Percentiles rank a stretch among this genome's conserved stretches.
phyloP scores from a whole-genome alignment of 2,113 vertebrate genomes.

The Illadopsis cleaveri region DNA sequence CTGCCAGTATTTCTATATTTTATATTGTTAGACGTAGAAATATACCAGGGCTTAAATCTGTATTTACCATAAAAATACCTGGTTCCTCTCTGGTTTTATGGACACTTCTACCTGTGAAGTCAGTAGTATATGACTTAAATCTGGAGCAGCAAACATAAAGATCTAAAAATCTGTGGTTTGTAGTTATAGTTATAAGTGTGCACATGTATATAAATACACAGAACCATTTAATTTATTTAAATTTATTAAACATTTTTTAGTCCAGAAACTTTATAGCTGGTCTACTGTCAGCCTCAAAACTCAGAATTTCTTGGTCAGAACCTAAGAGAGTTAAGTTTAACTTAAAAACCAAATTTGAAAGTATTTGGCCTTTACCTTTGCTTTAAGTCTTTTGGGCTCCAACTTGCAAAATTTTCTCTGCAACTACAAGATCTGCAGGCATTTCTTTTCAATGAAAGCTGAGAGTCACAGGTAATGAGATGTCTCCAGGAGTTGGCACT shows the following conservation, averaged over 20 bases:
- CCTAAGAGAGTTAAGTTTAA: neutral
- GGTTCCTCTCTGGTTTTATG: neutral
- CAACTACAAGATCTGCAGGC: neutral
- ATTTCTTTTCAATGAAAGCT: neutral
- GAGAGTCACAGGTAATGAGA: constrained; percentile 2
- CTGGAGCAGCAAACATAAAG: neutral
- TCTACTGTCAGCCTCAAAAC: neutral
- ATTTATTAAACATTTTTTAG: neutral
- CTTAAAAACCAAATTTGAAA: neutral
- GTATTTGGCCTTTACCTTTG: neutral
- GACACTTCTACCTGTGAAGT: neutral
- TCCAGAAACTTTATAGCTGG: neutral
- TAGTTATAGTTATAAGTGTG: neutral
- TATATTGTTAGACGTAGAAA: neutral
- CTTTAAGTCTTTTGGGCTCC: neutral
- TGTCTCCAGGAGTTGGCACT: neutral
- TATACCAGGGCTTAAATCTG: neutral
- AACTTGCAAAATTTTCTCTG: neutral
- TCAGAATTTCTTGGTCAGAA: neutral
- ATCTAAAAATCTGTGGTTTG: neutral
- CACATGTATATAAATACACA: accelerated
- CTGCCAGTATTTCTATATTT: neutral
- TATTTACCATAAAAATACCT: neutral
- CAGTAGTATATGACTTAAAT: neutral
- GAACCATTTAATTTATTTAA: neutral